Percentiles rank a stretch among this genome's conserved stretches.
Conservation (phyloP, 2,113 vertebrate genomes). For the Cariama cristata region DNA sequence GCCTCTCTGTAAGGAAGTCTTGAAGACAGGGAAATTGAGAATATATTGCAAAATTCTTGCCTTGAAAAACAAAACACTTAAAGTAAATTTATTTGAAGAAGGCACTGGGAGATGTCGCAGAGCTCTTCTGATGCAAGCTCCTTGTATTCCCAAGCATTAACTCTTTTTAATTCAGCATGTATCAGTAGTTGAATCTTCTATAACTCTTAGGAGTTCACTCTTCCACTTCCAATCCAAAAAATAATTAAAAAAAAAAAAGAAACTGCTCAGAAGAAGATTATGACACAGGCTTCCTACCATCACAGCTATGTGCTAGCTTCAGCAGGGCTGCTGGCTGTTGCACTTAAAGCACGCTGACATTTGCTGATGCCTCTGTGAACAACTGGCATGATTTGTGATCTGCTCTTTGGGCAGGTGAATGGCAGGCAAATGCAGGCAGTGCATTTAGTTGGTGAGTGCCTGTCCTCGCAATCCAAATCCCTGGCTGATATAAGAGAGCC, state of each 20-base stretch:
- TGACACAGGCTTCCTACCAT: constrained; percentile 21
- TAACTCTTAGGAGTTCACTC: not conserved
- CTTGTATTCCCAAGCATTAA: not conserved
- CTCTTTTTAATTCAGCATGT: not conserved
- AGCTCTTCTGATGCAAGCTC: not conserved
- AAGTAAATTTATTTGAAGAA: not conserved
- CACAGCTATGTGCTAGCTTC: constrained; percentile 57
- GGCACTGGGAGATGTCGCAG: not conserved
- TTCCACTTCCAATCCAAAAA: not conserved
- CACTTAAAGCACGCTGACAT: constrained; percentile 34
- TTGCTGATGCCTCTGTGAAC: constrained; percentile 55
- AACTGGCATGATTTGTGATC: constrained; percentile 62
- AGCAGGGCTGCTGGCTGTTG: constrained; percentile 2
- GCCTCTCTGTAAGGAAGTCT: not conserved
- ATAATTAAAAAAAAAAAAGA: not conserved
- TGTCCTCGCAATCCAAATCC: not conserved
- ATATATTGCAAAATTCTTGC: not conserved
- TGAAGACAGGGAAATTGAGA: not conserved
- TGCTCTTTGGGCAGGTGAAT: constrained; percentile 39
- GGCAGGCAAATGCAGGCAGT: not conserved
- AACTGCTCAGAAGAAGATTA: not conserved
- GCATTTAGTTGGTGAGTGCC: not conserved
- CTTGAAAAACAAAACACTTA: not conserved
- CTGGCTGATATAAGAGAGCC: not conserved
- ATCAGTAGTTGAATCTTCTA: not conserved